These are phyloP conservation scores for Vanessa tameamea DNA, from an alignment of 1,140 invertebrate genomes.

Conservation along the genomic window DNA sequence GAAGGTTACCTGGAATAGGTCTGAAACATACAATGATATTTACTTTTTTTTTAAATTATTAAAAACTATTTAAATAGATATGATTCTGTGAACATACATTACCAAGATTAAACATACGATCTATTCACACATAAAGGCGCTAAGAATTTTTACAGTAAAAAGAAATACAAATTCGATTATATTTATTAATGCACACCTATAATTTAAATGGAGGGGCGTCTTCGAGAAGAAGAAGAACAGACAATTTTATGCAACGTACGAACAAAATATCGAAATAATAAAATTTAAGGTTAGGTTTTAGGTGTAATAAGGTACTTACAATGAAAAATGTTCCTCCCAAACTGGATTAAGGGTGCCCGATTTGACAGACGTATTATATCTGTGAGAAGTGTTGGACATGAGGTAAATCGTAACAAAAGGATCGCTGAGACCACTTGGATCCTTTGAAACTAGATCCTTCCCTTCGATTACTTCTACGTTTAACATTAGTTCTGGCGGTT, in stretches of 20 bases:
- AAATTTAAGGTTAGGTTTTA: background rate
- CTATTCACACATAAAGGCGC: too few relatives aligned
- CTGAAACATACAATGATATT: conserved; percentile 73
- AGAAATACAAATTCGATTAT: too few relatives aligned
- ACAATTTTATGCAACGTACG: too few relatives aligned
- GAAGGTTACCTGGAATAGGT: conserved; percentile 83
- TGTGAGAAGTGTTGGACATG: conserved; percentile 86
- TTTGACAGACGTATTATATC: conserved; percentile 95
- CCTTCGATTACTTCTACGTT: conserved; percentile 97
- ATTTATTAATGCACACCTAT: too few relatives aligned
- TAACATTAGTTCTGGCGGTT: conserved; percentile 94
- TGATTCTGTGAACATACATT: background rate
- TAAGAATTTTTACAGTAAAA: too few relatives aligned
- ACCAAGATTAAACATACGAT: background rate
- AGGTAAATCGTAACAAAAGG: conserved; percentile 94
- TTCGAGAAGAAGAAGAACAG: too few relatives aligned
- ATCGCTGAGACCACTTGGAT: conserved; percentile 97
- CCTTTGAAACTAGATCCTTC: conserved; percentile 95
- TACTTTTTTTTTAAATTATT: background rate
- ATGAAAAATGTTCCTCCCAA: conserved; percentile 98
- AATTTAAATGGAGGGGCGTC: too few relatives aligned
- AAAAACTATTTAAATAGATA: background rate
- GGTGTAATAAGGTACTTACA: conserved; percentile 85
- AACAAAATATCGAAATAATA: background rate
- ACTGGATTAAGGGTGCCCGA: conserved; percentile 92